These are phyloP conservation scores for Bovichtus diacanthus DNA, from an alignment of 2,797 vertebrate species.

Conservation along the genomic window DNA sequence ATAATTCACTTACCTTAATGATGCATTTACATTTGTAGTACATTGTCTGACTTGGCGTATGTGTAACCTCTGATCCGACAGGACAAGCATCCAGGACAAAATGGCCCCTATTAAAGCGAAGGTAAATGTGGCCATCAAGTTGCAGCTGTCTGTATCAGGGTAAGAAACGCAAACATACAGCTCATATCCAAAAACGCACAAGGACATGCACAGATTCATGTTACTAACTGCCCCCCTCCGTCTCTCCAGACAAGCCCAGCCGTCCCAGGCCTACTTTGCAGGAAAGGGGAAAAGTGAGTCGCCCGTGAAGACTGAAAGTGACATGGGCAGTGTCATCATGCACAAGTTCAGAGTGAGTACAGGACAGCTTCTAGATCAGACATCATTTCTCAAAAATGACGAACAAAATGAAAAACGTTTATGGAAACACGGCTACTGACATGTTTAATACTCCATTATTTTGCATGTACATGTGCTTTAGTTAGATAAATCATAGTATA, in stretches of 20 bases:
- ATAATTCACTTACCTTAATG: not conserved
- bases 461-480: not conserved
- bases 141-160: slow-evolving; percentile 93
- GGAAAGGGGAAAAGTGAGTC: slow-evolving; percentile 86
- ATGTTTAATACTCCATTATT: not conserved
- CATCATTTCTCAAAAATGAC: no score
- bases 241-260: slow-evolving; percentile 89
- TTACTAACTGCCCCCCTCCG: not conserved
- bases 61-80: slow-evolving; percentile 69
- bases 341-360: slow-evolving; percentile 92
- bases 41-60: slow-evolving; percentile 3
- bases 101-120: slow-evolving; percentile 85
- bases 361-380: not conserved
- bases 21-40: not conserved
- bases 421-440: no score
- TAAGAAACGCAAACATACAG: slow-evolving; percentile 75
- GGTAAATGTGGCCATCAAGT: slow-evolving; percentile 89
- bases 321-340: slow-evolving; percentile 91
- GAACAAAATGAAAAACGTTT: no score
- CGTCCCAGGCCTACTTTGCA: slow-evolving; percentile 94
- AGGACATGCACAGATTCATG: not conserved
- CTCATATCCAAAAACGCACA: not conserved
- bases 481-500: not conserved
- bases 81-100: slow-evolving; percentile 91
- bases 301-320: slow-evolving; percentile 88